Conservation (phyloP, 2,797 vertebrate genomes). For the Sebastes aleutianus region DNA sequence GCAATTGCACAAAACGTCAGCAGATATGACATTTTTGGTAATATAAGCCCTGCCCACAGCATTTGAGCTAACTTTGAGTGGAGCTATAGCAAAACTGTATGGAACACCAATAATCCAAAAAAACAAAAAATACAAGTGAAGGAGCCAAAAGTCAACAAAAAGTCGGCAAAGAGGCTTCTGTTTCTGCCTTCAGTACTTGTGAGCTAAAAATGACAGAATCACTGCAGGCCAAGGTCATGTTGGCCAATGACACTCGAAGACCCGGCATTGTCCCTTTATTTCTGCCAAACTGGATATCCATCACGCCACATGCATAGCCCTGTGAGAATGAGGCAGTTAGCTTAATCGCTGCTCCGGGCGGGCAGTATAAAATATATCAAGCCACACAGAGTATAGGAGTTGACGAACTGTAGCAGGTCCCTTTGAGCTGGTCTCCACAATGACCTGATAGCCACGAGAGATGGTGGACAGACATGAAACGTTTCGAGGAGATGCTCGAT, state of each 20-base stretch:
- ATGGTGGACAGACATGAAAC: conserved; percentile 1
- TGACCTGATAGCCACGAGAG: neutral
- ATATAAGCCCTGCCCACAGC: too few relatives aligned
- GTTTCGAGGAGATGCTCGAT: conserved; percentile 7
- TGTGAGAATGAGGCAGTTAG: conserved; percentile 7
- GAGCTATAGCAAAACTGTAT: too few relatives aligned
- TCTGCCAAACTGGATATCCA: conserved; percentile 50
- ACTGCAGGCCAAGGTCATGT: conserved; percentile 38
- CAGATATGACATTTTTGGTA: too few relatives aligned
- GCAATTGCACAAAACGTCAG: too few relatives aligned
- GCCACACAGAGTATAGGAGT: conserved; percentile 23
- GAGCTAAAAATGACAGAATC: conserved; percentile 30
- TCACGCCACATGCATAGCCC: conserved; percentile 32
- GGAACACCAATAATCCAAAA: too few relatives aligned
- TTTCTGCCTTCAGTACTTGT: neutral
- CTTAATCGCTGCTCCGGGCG: conserved; percentile 45
- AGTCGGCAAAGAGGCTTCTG: neutral
- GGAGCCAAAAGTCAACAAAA: neutral
- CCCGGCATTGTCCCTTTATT: conserved; percentile 10
- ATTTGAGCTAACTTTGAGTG: too few relatives aligned
- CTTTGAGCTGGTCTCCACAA: conserved; percentile 16
- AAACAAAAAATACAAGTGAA: neutral
- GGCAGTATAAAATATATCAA: conserved; percentile 26
- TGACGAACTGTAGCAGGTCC: conserved; percentile 17
- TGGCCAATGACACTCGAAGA: conserved; percentile 22